Conservation (phyloP, 2,113 vertebrate species). For the Myrmecophaga tridactyla region DNA sequence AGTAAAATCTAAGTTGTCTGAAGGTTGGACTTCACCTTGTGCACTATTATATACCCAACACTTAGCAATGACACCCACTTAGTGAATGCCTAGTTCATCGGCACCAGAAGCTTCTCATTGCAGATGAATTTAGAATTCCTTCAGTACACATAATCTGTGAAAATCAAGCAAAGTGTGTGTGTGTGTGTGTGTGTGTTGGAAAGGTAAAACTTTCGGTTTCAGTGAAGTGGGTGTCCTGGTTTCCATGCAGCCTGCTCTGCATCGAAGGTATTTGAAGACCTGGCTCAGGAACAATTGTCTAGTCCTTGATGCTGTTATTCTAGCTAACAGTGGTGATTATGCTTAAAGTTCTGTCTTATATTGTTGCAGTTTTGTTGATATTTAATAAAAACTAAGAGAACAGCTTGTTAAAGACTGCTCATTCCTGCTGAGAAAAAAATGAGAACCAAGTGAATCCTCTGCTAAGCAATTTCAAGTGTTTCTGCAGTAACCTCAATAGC, state of each 20-base stretch:
- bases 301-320: background rate
- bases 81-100: background rate
- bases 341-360: conserved; percentile 7
- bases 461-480: conserved; percentile 56
- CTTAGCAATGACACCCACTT: background rate
- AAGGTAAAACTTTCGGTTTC: background rate
- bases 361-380: conserved; percentile 31
- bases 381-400: conserved; percentile 50
- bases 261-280: background rate
- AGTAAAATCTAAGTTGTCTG: background rate
- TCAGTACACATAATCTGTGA: background rate
- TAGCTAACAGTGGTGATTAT: background rate
- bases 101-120: background rate
- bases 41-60: background rate
- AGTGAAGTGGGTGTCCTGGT: background rate
- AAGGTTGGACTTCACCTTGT: background rate
- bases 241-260: background rate
- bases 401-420: conserved; percentile 19
- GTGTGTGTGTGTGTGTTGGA: background rate
- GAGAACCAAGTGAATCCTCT: conserved; percentile 34
- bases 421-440: background rate
- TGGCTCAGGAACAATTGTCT: background rate
- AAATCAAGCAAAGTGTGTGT: background rate
- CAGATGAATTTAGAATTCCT: background rate
- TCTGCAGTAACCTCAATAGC: conserved; percentile 49